These are phyloP conservation scores for Heterodera carotae DNA, from an alignment of 1,140 invertebrate species.

Conservation along the genomic window DNA sequence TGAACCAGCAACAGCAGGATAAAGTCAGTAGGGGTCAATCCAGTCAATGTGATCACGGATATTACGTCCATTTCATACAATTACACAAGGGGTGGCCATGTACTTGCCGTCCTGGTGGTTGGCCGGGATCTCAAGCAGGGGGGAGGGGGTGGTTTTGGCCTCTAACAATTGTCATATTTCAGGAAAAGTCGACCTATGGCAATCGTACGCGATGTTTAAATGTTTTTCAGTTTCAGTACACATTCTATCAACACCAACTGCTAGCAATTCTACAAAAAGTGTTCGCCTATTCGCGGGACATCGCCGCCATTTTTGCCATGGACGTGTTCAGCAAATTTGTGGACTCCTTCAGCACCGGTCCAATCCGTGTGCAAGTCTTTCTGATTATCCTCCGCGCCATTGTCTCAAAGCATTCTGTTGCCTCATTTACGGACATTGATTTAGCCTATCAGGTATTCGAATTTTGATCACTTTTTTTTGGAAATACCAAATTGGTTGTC, in stretches of 20 bases:
- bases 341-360: constrained; percentile 38
- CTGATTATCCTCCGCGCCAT: constrained; percentile 32
- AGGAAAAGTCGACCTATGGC: too few relatives aligned
- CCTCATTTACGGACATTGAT: constrained; percentile 31
- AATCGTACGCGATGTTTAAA: not conserved
- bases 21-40: not conserved
- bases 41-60: too few relatives aligned
- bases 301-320: constrained; percentile 32
- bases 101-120: too few relatives aligned
- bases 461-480: not conserved
- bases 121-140: too few relatives aligned
- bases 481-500: not conserved
- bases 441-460: constrained; percentile 52
- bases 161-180: too few relatives aligned
- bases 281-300: constrained; percentile 18
- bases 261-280: constrained; percentile 38
- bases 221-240: constrained; percentile 35
- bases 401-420: constrained; percentile 32
- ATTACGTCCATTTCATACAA: too few relatives aligned
- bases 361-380: constrained; percentile 25
- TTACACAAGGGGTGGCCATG: too few relatives aligned
- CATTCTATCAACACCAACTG: constrained; percentile 24
- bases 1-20: not conserved
- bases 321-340: constrained; percentile 46
- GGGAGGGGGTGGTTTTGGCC: too few relatives aligned